A percentile compares a stretch with the other conserved stretches of the same genome.
phyloP scores from a whole-genome alignment of 1,140 invertebrate genomes.

The Psilanteris sp. region DNA sequence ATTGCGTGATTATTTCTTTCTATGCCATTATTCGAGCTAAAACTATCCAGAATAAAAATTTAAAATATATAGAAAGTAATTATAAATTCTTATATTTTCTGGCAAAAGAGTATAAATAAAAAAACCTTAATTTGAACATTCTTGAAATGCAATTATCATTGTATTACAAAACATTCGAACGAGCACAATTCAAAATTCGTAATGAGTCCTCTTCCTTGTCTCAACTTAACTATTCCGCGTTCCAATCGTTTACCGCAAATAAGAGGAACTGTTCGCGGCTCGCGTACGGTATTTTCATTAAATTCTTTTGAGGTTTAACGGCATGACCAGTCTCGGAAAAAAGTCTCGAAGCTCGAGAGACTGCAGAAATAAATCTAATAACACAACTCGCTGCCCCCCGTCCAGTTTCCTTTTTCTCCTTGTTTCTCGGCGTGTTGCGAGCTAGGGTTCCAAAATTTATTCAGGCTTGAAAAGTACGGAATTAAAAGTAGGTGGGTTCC shows the following conservation, averaged over 20 bases:
- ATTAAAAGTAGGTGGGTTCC: slow-evolving; percentile 67
- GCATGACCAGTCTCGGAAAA: slow-evolving; percentile 67
- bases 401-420: slow-evolving; percentile 47
- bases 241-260: slow-evolving; percentile 64
- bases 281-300: slow-evolving; percentile 76
- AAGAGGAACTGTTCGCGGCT: slow-evolving; percentile 59
- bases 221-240: slow-evolving; percentile 62
- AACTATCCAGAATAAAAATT: slow-evolving; percentile 24
- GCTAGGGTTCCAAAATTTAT: slow-evolving; percentile 67
- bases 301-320: slow-evolving; percentile 74
- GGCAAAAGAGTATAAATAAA: slow-evolving; percentile 14
- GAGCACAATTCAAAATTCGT: slow-evolving; percentile 62
- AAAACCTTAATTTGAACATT: slow-evolving; percentile 46
- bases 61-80: slow-evolving; percentile 43
- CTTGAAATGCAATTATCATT: slow-evolving; percentile 51
- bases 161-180: slow-evolving; percentile 59
- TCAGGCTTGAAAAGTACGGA: slow-evolving; percentile 64
- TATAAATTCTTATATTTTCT: slow-evolving; percentile 48
- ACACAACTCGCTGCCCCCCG: slow-evolving; percentile 57
- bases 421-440: slow-evolving; percentile 54
- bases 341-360: slow-evolving; percentile 68
- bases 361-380: slow-evolving; percentile 74
- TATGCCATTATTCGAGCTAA: too few species aligned
- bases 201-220: slow-evolving; percentile 66
- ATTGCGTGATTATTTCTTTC: slow-evolving; percentile 30